phyloP scores from a whole-genome alignment of 1,140 invertebrate genomes.

The Olivierus martensii region DNA sequence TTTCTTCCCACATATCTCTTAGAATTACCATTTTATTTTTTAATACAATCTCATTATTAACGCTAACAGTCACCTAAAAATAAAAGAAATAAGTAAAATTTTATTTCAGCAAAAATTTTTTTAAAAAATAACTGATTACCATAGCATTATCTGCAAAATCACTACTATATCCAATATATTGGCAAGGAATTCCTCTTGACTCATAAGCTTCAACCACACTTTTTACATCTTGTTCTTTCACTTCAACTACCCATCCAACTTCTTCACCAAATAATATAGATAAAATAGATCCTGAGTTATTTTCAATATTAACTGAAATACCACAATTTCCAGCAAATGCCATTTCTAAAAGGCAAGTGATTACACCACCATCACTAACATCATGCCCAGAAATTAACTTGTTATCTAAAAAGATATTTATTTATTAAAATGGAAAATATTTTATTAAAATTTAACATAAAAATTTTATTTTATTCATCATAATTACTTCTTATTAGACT shows the following conservation, averaged over 20 bases:
- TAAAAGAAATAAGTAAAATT: too few relatives aligned
- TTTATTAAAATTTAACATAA: too few relatives aligned
- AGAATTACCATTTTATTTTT: constrained; percentile 47
- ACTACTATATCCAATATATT: constrained; percentile 46
- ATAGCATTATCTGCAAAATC: constrained; percentile 2
- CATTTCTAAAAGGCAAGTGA: constrained; percentile 88
- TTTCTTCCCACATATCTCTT: constrained; percentile 84
- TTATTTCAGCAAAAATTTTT: too few relatives aligned
- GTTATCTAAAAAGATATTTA: constrained; percentile 35
- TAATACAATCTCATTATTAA: constrained; percentile 35
- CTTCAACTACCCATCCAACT: constrained; percentile 80
- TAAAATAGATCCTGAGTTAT: background rate
- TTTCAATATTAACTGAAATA: constrained; percentile 42
- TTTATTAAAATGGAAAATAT: too few relatives aligned
- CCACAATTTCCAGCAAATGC: constrained; percentile 80
- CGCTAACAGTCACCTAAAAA: background rate
- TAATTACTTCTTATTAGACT: constrained; percentile 53
- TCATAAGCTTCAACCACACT: constrained; percentile 47
- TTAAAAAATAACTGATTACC: too few relatives aligned
- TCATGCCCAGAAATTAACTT: constrained; percentile 83
- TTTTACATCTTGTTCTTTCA: constrained; percentile 39
- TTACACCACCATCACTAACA: constrained; percentile 86
- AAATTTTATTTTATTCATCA: too few relatives aligned
- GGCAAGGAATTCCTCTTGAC: constrained; percentile 44
- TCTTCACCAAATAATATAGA: constrained; percentile 74